Evolutionary conservation across 2,113 vertebrate genomes (phyloP), one percentile per base, ranked within the genome.

Genomic region (Tragelaphus buxtoni): DNA sequence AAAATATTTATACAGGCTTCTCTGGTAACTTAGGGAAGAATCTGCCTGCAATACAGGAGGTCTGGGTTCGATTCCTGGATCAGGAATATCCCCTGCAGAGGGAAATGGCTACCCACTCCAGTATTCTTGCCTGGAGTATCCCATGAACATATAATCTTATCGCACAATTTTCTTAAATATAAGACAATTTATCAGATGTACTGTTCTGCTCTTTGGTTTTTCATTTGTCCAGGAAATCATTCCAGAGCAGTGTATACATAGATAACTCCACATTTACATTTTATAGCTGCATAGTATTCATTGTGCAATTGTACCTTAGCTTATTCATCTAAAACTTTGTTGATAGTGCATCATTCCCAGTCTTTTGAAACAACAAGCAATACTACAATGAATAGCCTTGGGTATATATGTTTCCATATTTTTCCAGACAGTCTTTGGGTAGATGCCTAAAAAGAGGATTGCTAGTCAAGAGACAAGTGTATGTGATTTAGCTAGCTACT

Each of bases 311-410:
- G 16, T 69, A 49, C 24, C 14, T 47, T 47, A 10, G 32, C n/a
- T 82, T 47, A 92, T 61, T 39, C 45, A 30, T 76, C 60, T 81
- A 69, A 92, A 85, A 18, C 20, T 5, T 13, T 91, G 7, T 56
- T 56, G 51, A 72, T 58, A 39, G n/a, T 88, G 47, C 28, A 18
- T 24, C 3, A 0, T 47, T 86, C 74, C 32, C 61, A 51, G 4
- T 76, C 74, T 94, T 96, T 76, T 65, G 72, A 96, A 96, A 95
- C 65, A 16, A 45, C 8, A 93, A 86, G 18, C 42, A 47, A n/a
- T 28, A 1, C 35, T 95, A 3, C 7, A 14, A 45, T 77, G 9
- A 56, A 61, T 10, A 94, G 49, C 39, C 77, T 72, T 87, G 72
- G 2, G 28, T 32, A 79, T 49, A 79, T 11, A 79, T 47, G 28